Evolutionary conservation across 1,140 invertebrate species (phyloP).

Genomic region (Drosophila cardini): DNA sequence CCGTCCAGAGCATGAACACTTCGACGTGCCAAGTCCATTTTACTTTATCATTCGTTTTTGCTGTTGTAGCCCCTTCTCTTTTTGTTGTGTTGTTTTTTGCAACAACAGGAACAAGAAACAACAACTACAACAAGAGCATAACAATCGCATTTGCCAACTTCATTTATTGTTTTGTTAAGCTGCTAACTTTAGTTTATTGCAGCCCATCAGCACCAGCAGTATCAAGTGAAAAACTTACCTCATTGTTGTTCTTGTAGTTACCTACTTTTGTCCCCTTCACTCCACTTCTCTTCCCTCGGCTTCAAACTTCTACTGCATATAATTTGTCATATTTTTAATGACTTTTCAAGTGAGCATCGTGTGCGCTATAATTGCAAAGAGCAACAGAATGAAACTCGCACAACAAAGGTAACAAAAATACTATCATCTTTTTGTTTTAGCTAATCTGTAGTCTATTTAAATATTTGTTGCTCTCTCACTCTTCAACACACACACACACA

Average conservation of each 20-base stretch:
- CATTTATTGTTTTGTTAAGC: constrained; percentile 82
- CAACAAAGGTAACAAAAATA: constrained; percentile 12
- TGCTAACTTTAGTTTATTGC: constrained; percentile 82
- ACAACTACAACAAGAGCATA: constrained; percentile 44
- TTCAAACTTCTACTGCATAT: constrained; percentile 44
- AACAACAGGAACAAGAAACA: constrained; percentile 10
- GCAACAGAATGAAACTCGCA: constrained; percentile 38
- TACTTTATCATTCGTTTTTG: constrained; percentile 16
- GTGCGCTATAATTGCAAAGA: constrained; percentile 61
- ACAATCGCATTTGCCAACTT: constrained; percentile 81
- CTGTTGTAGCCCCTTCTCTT: constrained; percentile 30
- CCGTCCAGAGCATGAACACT: constrained; percentile 17
- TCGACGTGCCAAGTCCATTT: neutral
- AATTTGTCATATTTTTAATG: constrained; percentile 82
- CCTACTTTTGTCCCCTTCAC: neutral
- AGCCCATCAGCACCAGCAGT: constrained; percentile 51
- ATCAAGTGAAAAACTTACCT: constrained; percentile 44
- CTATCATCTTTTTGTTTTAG: constrained; percentile 51
- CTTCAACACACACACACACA: no score
- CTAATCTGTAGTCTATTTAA: constrained; percentile 65
- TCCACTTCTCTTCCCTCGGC: neutral
- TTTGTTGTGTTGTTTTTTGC: constrained; percentile 32
- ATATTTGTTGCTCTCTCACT: constrained; percentile 41
- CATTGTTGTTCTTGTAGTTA: constrained; percentile 17
- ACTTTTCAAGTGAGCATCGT: constrained; percentile 72